phyloP scores from a whole-genome alignment of 2,888 invertebrate genomes.

The Stenurella melanura region DNA sequence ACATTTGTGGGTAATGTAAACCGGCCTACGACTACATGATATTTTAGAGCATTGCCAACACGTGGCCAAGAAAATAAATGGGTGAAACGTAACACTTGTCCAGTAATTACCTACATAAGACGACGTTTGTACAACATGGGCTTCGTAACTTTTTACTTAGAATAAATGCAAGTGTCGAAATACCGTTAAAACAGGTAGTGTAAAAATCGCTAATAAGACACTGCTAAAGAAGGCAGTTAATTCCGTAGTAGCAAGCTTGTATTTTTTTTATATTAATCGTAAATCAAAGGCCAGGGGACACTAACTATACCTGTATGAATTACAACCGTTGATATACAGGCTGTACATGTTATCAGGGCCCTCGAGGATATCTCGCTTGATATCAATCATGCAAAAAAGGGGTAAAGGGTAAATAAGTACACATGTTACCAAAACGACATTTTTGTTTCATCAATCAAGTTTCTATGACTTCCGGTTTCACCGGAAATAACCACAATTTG shows the following conservation, averaged over 20 bases:
- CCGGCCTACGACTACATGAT: background rate
- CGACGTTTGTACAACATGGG: constrained; percentile 13
- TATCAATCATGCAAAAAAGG: too few relatives aligned
- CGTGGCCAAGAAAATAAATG: constrained; percentile 28
- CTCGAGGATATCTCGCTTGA: too few relatives aligned
- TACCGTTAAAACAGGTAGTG: constrained; percentile 14
- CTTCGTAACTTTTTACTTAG: constrained; percentile 25
- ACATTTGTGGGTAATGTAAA: constrained; percentile 11
- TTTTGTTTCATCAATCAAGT: too few relatives aligned
- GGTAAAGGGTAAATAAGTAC: too few relatives aligned
- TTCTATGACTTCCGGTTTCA: too few relatives aligned
- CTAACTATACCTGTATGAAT: constrained; percentile 33
- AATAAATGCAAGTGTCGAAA: constrained; percentile 4
- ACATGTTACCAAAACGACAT: too few relatives aligned
- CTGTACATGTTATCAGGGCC: too few relatives aligned
- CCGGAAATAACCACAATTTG: too few relatives aligned
- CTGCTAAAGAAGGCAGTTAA: constrained; percentile 25
- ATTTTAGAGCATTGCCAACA: constrained; percentile 14
- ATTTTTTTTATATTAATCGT: constrained; percentile 34
- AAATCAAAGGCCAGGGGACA: constrained; percentile 30
- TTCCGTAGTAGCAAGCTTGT: constrained; percentile 13
- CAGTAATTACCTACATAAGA: constrained; percentile 17
- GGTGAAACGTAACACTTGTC: constrained; percentile 34
- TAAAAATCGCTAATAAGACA: constrained; percentile 32
- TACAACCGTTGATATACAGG: constrained; percentile 28